Base-by-base conservation (phyloP, 2,888 invertebrate species). In the Falcaria lacertinaria region DNA sequence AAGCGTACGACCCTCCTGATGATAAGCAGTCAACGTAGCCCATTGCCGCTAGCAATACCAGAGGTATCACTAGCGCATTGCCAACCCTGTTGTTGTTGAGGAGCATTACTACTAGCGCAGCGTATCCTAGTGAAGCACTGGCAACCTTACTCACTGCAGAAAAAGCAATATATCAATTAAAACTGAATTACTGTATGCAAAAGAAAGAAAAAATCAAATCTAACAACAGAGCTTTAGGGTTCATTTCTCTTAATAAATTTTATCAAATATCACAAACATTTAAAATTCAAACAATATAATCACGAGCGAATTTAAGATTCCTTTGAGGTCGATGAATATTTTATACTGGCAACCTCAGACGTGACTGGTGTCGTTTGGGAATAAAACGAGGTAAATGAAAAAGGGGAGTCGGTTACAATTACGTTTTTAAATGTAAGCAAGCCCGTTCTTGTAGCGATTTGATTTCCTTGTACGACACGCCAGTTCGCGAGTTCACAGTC, bases 401-500 rank as follows among this genome's bases (percentile, higher is more conserved):
- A 76, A 80, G 85, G 73, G 76, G 76, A 88, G 88, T 89, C 89
- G 85, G 85, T 87, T 85, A 88, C 88, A 89, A 89, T 89, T 88
- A 89, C 81, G 76, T 78, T 85, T 89, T 88, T 86, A 84, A 87
- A 87, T 85, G 86, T 83, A 85, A 87, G 83, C 85, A 83, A 87
- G 78, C 75, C 67, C 74, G 79, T 55, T 79, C 74, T 80, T 82
- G 82, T 83, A 76, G 72, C 69, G 58, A 71, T 82, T 84, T 85
- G 85, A 86, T 87, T 89, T 84, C 83, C 81, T 83, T 82, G 74
- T 69, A 80, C 80, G 86, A 84, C 87, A 85, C 64, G 80, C 82
- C 77, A 84, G 88, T 88, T 86, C 80, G 86, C 74, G 65, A 71
- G 45, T 50, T 47, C 33, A 43, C 51, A 51, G 48, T 42, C 17